Base-by-base conservation (phyloP, 37 sponge, comb jelly and placozoan genomes). In the Theonella swinhoei region DNA sequence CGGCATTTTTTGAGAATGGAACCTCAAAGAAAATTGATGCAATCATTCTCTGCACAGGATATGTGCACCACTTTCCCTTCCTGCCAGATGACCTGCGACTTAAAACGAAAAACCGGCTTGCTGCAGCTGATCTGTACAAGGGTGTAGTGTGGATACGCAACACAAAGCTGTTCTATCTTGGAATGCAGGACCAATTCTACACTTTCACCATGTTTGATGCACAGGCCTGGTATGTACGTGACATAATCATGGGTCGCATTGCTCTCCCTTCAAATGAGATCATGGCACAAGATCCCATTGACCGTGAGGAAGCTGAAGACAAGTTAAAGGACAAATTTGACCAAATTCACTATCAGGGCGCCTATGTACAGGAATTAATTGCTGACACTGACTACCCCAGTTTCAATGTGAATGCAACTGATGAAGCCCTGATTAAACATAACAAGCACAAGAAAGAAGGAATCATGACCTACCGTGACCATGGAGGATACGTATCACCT, bases 1-100 rank as follows among this genome's bases (percentile, higher is more conserved):
- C 71, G 11, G 70, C 64, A 23, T 39, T 75, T 63, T 88, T 88
- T 77, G 64, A 11, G 59, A 72, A 88, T 39, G 88, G 88, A 24
- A 4, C 33, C 23, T 8, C 14, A 2, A 66, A 25, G 24, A 72
- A 88, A 5, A 63, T 59, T 1, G 88, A 88, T 74, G 82, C 76
- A 2, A 68, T 88, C 32, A 88, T 88, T n/a, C 77, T 81, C 30
- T 80, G 82, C 77, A 88, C 88, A 22, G 88, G 88, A 24, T 88
- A 88, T 62, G 36, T 26, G 70, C 70, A 58, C 77, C 39, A 80
- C 68, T 81, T 88, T 42, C 88, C 88, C 20, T 88, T 88, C 72
- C 66, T 88, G 77, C 77, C 67, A 38, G 76, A 74, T 0, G 68
- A 74, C 3, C 39, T 81, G 54, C 36, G 60, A 14, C 76, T 88